A percentile compares a stretch with the other conserved stretches of the same genome.
These are phyloP conservation scores for Tuta absoluta DNA, from an alignment of 2,888 invertebrate species.

Conservation along the genomic window DNA sequence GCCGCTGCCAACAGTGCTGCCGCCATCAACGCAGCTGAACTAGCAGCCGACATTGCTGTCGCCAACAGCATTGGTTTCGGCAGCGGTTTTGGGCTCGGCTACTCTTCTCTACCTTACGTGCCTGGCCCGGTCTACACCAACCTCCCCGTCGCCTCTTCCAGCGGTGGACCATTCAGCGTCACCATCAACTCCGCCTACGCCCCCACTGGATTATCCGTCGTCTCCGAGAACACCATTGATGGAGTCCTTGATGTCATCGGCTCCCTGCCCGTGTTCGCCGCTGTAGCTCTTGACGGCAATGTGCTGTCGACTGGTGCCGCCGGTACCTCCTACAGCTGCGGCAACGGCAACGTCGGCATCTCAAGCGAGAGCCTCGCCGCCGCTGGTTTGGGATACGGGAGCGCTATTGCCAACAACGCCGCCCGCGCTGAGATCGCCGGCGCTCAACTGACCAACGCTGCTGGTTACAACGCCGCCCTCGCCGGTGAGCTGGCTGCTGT, in stretches of 20 bases:
- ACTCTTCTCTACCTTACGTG: slow-evolving; percentile 17
- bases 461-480: background rate
- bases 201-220: slow-evolving; percentile 44
- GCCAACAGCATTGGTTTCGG: slow-evolving; percentile 1
- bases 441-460: slow-evolving; percentile 1
- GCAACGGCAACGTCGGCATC: slow-evolving; percentile 48
- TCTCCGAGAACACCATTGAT: slow-evolving; percentile 49
- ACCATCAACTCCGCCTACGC: slow-evolving; percentile 37
- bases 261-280: slow-evolving; percentile 52
- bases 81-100: no score
- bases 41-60: no score
- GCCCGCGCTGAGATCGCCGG: slow-evolving; percentile 6
- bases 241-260: slow-evolving; percentile 47
- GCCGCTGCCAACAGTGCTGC: background rate
- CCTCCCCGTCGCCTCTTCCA: slow-evolving; percentile 13
- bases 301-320: slow-evolving; percentile 52
- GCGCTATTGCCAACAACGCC: slow-evolving; percentile 3
- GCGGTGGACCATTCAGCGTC: slow-evolving; percentile 34
- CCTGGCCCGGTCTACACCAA: background rate
- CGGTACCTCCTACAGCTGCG: slow-evolving; percentile 50
- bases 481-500: slow-evolving; percentile 14
- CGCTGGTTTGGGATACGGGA: slow-evolving; percentile 31
- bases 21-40: no score
- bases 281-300: slow-evolving; percentile 47
- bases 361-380: slow-evolving; percentile 41